Base-by-base conservation (phyloP, 2,888 invertebrate species). In the Spatulosminthurus flaviceps region DNA sequence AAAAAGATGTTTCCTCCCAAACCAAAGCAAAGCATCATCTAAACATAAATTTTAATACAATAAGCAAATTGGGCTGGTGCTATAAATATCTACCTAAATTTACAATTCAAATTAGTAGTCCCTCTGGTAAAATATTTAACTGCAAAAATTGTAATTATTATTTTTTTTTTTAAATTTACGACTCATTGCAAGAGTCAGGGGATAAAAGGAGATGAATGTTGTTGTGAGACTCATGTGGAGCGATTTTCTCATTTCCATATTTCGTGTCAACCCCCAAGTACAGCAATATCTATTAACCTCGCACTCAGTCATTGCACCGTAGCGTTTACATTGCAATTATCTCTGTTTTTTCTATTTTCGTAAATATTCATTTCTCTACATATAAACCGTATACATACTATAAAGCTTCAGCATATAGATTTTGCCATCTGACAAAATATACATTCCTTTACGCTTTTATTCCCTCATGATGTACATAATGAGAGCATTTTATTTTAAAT, bases 101-200 rank as follows among this genome's bases (percentile, higher is more conserved):
- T 72, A 19, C 24, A 72, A 51, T 42, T 72, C 28, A 72, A 72
- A 72, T 72, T 29, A 69, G 69, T 19, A 43, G 21, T n/a, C n/a
- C n/a, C n/a, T n/a, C n/a, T n/a, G n/a, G n/a, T n/a, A 21, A n/a
- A 22, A 13, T 26, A 29, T 67, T 67, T 67, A 67, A 11, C 26
- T 28, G 51, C 26, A 26, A 67, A 51, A 72, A 72, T 51, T 72
- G 72, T 72, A 72, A 72, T 72, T 24, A 72, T 51, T 24, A 43
- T n/a, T 16, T 67, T 28, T 4, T 29, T 26, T 67, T 28, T 28
- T n/a, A n/a, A n/a, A n/a, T n/a, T n/a, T 28, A 28, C 11, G 67
- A 28, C 67, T 24, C 28, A n/a, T 28, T 26, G 28, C 29, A 1
- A 67, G 24, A 67, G 51, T 13, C n/a, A 51, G n/a, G n/a, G 9